phyloP scores from a whole-genome alignment of 2,797 vertebrate species.

The Uromys caudimaculatus region DNA sequence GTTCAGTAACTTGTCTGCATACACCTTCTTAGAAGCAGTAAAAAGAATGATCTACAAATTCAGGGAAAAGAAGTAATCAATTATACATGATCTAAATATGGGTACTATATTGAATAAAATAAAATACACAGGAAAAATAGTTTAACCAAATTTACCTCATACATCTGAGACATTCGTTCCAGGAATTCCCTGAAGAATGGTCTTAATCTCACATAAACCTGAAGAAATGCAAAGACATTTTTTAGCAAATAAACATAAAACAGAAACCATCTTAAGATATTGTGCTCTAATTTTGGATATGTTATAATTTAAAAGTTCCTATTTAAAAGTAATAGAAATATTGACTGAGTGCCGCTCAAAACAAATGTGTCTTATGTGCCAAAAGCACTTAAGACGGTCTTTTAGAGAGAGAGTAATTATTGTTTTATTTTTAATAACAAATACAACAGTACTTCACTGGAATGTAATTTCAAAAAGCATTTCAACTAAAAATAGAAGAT shows the following conservation, averaged over 20 bases:
- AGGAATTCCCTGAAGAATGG: slow-evolving; percentile 99
- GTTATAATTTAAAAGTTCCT: slow-evolving; percentile 31
- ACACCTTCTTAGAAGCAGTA: slow-evolving; percentile 99
- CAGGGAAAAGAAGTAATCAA: slow-evolving; percentile 79
- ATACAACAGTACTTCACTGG: slow-evolving; percentile 37
- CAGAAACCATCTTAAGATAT: not conserved
- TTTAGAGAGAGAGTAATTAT: slow-evolving; percentile 43
- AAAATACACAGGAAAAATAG: not conserved
- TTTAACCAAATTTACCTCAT: slow-evolving; percentile 91
- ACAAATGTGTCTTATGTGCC: slow-evolving; percentile 60
- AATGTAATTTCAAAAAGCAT: slow-evolving; percentile 63
- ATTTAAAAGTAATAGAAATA: slow-evolving; percentile 60
- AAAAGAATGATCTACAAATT: slow-evolving; percentile 97
- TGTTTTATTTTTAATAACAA: slow-evolving; percentile 65
- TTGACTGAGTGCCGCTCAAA: slow-evolving; percentile 65
- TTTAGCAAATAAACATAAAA: slow-evolving; percentile 55
- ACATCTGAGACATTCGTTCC: slow-evolving; percentile 99
- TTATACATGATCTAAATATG: slow-evolving; percentile 65
- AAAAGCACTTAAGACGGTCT: slow-evolving; percentile 41
- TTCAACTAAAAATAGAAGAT: slow-evolving; percentile 38
- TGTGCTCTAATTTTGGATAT: slow-evolving; percentile 54
- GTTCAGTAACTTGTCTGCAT: slow-evolving; percentile 99
- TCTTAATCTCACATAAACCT: slow-evolving; percentile 98
- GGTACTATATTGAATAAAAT: slow-evolving; percentile 16
- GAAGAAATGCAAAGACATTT: slow-evolving; percentile 70